Evolutionary conservation across 2,888 invertebrate species (phyloP), one percentile per base, ranked within the genome.

Genomic region (Choristoneura rosaceana): DNA sequence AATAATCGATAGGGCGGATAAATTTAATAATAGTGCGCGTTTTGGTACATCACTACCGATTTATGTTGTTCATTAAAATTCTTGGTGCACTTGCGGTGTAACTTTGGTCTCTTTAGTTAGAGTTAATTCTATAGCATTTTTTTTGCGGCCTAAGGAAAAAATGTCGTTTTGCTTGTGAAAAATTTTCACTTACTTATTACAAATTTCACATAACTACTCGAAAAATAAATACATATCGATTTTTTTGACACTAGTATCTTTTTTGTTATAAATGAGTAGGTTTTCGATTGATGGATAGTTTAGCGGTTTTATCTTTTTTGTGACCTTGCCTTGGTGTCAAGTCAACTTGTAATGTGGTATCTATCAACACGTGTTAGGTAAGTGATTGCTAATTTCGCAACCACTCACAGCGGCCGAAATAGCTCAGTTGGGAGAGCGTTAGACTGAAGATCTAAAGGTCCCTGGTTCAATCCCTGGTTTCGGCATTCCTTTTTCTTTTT

Each of bases 381-480:
- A 52, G 7, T n/a, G 4, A 17, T 50, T 17, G 17, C 64, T 34
- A 68, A 73, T 73, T 73, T 73, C 73, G 69, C 63, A 14, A 0
- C 0, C n/a, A n/a, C 0, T 3, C 0, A 2, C 63, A 73, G 4
- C 73, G 12, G 73, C 73, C 73, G 91, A 91, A 92, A 92, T 92
- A 92, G 92, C 92, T 93, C 91, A 92, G 92, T 90, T 77, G 78
- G 78, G 78, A 78, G 78, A 78, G 78, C 77, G 76, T 77, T 76
- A 77, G 75, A 76, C 77, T 79, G 76, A 76, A 78, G 76, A 77
- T 76, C 77, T 77, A 78, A 77, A 79, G 79, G 76, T 78, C 78
- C 78, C 78, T 75, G 78, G 78, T 78, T 78, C 78, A 74, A 78
- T 77, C 78, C 78, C 78, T 77, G 78, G 78, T 94, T 94, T 94